Conservation (phyloP, 2,888 invertebrate species). For the Megamerina dolium region DNA sequence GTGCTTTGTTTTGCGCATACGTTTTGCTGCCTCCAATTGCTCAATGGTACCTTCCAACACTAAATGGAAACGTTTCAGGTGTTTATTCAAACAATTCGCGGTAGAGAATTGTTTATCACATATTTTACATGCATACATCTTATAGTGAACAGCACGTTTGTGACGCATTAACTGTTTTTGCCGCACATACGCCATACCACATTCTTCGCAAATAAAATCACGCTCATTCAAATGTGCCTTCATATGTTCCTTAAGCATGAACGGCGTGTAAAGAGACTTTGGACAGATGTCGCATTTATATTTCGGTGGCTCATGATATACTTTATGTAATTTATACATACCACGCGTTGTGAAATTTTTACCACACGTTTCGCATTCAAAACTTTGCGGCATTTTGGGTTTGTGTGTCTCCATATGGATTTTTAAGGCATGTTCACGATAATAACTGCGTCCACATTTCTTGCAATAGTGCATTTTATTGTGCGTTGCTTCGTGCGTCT, state of each 20-base stretch:
- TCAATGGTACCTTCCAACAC: neutral
- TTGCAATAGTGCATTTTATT: neutral
- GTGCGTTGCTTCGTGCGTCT: neutral
- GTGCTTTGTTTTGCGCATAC: neutral
- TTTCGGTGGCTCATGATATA: neutral
- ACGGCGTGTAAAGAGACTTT: neutral
- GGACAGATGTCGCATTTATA: neutral
- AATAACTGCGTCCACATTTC: neutral
- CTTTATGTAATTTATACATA: neutral
- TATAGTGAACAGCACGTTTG: neutral
- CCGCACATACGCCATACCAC: neutral
- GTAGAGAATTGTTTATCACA: neutral
- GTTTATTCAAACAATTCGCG: neutral
- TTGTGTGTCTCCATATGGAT: neutral
- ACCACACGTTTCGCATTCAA: neutral
- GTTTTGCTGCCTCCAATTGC: neutral
- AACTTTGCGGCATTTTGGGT: too few species aligned
- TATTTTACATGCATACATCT: neutral
- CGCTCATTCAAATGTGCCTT: neutral
- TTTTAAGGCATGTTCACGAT: neutral
- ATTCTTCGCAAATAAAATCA: conserved; percentile 1
- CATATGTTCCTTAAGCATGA: neutral
- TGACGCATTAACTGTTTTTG: neutral
- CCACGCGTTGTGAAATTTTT: neutral
- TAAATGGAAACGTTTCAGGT: neutral